phyloP scores from a whole-genome alignment of 2,888 invertebrate genomes.

The Temnothorax unifasciatus region DNA sequence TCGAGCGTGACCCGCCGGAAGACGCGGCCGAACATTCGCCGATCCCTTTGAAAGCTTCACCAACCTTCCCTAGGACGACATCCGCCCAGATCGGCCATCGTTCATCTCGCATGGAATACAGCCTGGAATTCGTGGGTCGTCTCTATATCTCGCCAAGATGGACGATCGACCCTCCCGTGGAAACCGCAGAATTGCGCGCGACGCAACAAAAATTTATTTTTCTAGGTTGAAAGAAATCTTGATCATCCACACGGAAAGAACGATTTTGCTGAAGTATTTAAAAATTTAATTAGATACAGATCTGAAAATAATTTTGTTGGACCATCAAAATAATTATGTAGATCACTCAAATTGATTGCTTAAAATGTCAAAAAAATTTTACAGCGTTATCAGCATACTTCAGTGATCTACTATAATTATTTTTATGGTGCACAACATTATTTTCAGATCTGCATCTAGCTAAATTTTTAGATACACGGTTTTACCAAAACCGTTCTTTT shows the following conservation, averaged over 20 bases:
- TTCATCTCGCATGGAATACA: constrained; percentile 82
- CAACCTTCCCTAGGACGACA: constrained; percentile 79
- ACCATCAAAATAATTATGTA: too few relatives aligned
- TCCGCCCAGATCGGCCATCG: constrained; percentile 87
- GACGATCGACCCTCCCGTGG: constrained; percentile 83
- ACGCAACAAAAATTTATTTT: constrained; percentile 79
- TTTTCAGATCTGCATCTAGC: too few relatives aligned
- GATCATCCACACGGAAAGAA: neutral
- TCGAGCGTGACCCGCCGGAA: constrained; percentile 69
- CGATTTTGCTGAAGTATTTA: too few relatives aligned
- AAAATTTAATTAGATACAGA: too few relatives aligned
- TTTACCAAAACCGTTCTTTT: too few relatives aligned
- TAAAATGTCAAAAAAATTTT: too few relatives aligned
- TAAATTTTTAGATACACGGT: too few relatives aligned
- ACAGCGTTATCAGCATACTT: too few relatives aligned
- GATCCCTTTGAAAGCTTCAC: constrained; percentile 76
- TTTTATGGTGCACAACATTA: too few relatives aligned
- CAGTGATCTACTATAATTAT: too few relatives aligned
- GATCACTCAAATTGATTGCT: too few relatives aligned
- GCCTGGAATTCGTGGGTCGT: constrained; percentile 86
- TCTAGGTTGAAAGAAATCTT: constrained; percentile 72
- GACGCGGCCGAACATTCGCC: constrained; percentile 71
- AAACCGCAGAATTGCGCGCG: constrained; percentile 73
- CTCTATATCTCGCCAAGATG: constrained; percentile 86
- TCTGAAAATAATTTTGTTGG: too few relatives aligned